Evolutionary conservation across 2,113 vertebrate genomes (phyloP).

Genomic region (Charina bottae): DNA sequence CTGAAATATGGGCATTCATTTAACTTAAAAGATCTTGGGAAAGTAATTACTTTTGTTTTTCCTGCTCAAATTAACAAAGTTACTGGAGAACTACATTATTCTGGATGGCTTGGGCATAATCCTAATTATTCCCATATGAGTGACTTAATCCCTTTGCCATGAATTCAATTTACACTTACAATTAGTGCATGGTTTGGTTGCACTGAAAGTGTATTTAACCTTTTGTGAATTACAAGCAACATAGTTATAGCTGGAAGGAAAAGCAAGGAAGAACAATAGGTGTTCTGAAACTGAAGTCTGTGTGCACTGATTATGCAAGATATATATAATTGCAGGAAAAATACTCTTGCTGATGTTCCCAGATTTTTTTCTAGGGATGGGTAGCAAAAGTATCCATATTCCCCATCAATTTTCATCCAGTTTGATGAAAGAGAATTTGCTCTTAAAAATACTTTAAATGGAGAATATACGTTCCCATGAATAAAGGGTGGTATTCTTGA

Average conservation of each 20-base stretch:
- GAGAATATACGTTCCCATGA: not conserved
- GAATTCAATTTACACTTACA: not conserved
- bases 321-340: not conserved
- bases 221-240: not conserved
- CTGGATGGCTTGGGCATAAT: not conserved
- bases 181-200: not conserved
- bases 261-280: not conserved
- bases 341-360: not conserved
- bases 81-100: not conserved
- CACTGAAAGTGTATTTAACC: not conserved
- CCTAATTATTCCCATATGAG: not conserved
- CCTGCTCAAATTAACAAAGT: not conserved
- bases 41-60: not conserved
- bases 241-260: not conserved
- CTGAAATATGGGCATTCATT: not conserved
- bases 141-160: not conserved
- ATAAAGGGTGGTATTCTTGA: not conserved
- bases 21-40: not conserved
- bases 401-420: not conserved
- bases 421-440: not conserved
- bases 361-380: not conserved
- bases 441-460: not conserved
- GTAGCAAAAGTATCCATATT: not conserved
- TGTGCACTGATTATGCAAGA: not conserved
- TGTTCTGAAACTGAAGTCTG: not conserved